Conservation (phyloP, 2,113 vertebrate species). For the Nesospiza acunhae region DNA sequence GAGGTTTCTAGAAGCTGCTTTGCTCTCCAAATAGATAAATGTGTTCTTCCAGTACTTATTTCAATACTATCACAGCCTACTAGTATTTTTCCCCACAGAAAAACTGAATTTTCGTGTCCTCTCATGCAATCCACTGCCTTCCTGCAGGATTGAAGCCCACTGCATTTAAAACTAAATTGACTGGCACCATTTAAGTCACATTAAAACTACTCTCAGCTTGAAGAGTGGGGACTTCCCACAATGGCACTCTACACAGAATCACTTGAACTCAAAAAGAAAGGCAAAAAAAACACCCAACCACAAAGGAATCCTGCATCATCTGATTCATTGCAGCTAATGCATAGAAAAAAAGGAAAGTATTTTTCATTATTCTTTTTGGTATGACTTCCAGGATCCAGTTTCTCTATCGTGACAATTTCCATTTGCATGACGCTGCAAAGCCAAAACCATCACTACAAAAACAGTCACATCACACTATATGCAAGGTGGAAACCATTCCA, state of each 20-base stretch:
- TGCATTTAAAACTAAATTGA: neutral
- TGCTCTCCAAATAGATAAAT: neutral
- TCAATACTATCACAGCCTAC: neutral
- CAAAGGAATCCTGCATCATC: neutral
- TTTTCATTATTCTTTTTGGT: neutral
- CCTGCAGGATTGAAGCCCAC: neutral
- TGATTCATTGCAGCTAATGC: neutral
- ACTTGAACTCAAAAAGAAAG: neutral
- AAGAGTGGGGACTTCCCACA: neutral
- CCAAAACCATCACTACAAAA: neutral
- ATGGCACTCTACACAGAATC: neutral
- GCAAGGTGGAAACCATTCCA: neutral
- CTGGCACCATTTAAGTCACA: neutral
- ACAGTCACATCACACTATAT: neutral
- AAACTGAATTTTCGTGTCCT: neutral
- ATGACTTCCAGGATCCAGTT: neutral
- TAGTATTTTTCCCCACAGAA: neutral
- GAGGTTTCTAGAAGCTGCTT: neutral
- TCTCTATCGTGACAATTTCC: neutral
- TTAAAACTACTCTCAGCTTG: neutral
- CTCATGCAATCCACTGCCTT: neutral
- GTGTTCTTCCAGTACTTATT: neutral
- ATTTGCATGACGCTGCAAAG: neutral
- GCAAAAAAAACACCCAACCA: too few relatives aligned
- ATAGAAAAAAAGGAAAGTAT: neutral